Evolutionary conservation across 2,797 vertebrate species (phyloP).

Genomic region (Sparus aurata): DNA sequence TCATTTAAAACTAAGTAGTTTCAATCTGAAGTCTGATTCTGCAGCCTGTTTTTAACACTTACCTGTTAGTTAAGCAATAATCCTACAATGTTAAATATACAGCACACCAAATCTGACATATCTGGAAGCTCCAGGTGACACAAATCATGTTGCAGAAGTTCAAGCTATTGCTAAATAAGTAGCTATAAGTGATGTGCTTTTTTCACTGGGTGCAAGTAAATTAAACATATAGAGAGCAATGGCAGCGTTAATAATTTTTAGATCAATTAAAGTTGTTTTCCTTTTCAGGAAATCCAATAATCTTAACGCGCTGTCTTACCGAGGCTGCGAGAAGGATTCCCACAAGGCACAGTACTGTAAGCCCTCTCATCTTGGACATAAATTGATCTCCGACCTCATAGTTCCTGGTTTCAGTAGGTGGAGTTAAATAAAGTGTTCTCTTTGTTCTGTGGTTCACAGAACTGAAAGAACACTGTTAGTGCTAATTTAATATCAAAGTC

Average conservation of each 20-base stretch:
- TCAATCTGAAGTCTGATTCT: not conserved
- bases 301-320: slow-evolving; percentile 31
- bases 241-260: not conserved
- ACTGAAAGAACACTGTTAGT: not conserved
- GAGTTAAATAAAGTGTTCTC: not conserved
- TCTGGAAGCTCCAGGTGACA: not conserved
- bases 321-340: slow-evolving; percentile 21
- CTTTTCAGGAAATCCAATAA: not conserved
- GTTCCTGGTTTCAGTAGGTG: not conserved
- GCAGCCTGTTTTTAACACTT: not conserved
- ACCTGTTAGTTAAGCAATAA: not conserved
- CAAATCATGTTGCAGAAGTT: not conserved
- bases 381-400: not conserved
- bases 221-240: not conserved
- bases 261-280: not conserved
- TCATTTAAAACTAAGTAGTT: not conserved
- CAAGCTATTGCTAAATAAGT: not conserved
- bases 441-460: too few species aligned
- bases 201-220: not conserved
- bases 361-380: slow-evolving; percentile 36
- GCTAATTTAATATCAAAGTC: slow-evolving; percentile 16
- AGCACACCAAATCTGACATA: not conserved
- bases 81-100: not conserved
- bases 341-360: slow-evolving; percentile 27
- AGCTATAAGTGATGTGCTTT: not conserved